Evolutionary conservation across 1,140 invertebrate species (phyloP).

Genomic region (Trichonephila clavata): DNA sequence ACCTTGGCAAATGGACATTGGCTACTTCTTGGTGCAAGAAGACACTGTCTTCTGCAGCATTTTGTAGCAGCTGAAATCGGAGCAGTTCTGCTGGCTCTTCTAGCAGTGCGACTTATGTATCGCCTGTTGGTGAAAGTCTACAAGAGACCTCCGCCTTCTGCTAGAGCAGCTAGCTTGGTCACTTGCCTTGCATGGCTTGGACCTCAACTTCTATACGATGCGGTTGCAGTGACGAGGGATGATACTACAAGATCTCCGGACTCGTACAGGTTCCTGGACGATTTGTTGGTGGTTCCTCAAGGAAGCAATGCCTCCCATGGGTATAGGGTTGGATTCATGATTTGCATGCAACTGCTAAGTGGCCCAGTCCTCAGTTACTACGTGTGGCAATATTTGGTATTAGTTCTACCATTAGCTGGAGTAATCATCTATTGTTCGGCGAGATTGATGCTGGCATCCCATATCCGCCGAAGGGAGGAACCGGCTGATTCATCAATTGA

Average conservation of each 20-base stretch:
- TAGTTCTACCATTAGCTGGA: conserved; percentile 77
- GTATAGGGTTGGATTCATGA: conserved; percentile 77
- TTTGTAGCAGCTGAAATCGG: conserved; percentile 69
- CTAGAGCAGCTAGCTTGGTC: conserved; percentile 59
- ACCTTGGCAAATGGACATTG: conserved; percentile 77
- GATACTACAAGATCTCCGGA: conserved; percentile 53
- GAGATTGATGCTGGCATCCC: conserved; percentile 43
- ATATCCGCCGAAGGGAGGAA: conserved; percentile 46
- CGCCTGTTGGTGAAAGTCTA: conserved; percentile 53
- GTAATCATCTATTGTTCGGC: conserved; percentile 73
- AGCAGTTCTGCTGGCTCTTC: conserved; percentile 74
- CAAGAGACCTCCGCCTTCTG: conserved; percentile 44
- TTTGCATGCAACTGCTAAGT: conserved; percentile 77
- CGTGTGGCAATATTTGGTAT: conserved; percentile 77
- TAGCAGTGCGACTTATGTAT: conserved; percentile 75
- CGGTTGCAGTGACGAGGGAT: conserved; percentile 62
- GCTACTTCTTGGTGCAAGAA: conserved; percentile 71
- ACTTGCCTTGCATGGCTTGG: conserved; percentile 76
- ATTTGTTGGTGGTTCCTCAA: conserved; percentile 61
- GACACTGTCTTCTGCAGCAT: conserved; percentile 78
- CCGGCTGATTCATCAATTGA: conserved; percentile 51
- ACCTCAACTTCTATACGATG: conserved; percentile 77
- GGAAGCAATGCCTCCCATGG: conserved; percentile 65
- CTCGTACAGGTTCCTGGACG: conserved; percentile 73
- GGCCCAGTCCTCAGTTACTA: conserved; percentile 75